Evolutionary conservation across 2,888 invertebrate genomes (phyloP).

Genomic region (Amblyteles armatorius): DNA sequence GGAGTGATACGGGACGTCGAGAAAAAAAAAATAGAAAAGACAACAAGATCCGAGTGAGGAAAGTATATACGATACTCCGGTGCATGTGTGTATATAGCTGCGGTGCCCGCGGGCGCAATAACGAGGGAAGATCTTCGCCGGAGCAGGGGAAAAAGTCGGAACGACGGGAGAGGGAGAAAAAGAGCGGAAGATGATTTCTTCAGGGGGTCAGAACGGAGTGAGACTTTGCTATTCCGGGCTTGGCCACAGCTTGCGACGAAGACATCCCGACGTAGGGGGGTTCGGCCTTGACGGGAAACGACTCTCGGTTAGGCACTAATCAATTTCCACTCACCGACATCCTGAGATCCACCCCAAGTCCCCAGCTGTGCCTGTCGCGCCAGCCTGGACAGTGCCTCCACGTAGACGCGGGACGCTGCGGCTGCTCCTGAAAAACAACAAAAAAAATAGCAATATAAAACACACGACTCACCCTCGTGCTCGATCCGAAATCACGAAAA

Average conservation of each 20-base stretch:
- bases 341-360: slow-evolving; percentile 95
- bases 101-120: slow-evolving; percentile 24
- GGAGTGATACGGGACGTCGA: neutral
- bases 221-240: slow-evolving; percentile 1
- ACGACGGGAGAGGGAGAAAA: neutral
- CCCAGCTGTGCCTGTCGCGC: slow-evolving; percentile 96
- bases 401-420: slow-evolving; percentile 94
- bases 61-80: slow-evolving; percentile 16
- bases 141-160: neutral
- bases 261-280: slow-evolving; percentile 4
- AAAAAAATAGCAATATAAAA: slow-evolving; percentile 49
- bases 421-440: slow-evolving; percentile 90
- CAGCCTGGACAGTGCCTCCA: slow-evolving; percentile 94
- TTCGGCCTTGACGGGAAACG: slow-evolving; percentile 50
- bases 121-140: slow-evolving; percentile 26
- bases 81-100: neutral
- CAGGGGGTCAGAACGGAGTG: slow-evolving; percentile 5
- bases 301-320: slow-evolving; percentile 69
- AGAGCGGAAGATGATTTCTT: slow-evolving; percentile 11
- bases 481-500: slow-evolving; percentile 7
- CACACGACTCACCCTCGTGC: slow-evolving; percentile 29
- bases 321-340: slow-evolving; percentile 91
- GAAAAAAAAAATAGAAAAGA: slow-evolving; percentile 24
- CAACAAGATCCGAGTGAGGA: neutral
- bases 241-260: slow-evolving; percentile 33